A percentile compares a stretch with the other conserved stretches of the same genome.
phyloP scores from a whole-genome alignment of 2,113 vertebrate species.

The Labrus mixtus region DNA sequence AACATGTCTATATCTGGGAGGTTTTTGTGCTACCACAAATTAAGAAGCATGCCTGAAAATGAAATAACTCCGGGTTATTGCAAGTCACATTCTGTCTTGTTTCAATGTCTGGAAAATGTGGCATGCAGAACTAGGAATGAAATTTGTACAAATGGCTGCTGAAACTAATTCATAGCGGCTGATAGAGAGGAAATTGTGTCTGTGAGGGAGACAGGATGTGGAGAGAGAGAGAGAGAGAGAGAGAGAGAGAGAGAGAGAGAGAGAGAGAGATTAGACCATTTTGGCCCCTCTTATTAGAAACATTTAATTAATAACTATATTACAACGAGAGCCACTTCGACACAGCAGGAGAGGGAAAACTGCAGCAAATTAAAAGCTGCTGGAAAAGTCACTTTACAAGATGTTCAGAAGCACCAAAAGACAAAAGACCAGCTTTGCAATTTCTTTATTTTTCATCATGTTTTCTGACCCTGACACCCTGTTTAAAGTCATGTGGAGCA shows the following conservation, averaged over 20 bases:
- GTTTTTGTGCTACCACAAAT: neutral
- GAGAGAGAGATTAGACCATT: neutral
- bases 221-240: slow-evolving; percentile 9
- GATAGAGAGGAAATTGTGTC: slow-evolving; percentile 29
- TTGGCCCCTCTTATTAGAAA: slow-evolving; percentile 2
- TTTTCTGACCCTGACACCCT: neutral
- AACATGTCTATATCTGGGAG: neutral
- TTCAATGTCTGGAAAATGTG: no score
- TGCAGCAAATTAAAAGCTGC: slow-evolving; percentile 5
- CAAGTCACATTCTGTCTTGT: neutral
- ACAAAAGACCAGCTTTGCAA: neutral
- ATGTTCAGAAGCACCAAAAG: neutral
- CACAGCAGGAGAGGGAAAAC: neutral
- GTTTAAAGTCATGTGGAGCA: neutral
- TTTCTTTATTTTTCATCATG: neutral
- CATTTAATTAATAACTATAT: slow-evolving; percentile 32
- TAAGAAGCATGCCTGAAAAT: neutral
- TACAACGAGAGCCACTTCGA: slow-evolving; percentile 28
- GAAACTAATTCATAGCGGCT: slow-evolving; percentile 13
- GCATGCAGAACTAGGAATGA: neutral
- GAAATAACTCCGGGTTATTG: neutral
- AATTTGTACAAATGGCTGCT: slow-evolving; percentile 17
- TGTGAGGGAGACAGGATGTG: neutral
- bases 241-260: slow-evolving; percentile 3
- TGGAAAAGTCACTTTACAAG: neutral